Base-by-base conservation (phyloP, 2,888 invertebrate genomes). In the Drosophila prolongata region DNA sequence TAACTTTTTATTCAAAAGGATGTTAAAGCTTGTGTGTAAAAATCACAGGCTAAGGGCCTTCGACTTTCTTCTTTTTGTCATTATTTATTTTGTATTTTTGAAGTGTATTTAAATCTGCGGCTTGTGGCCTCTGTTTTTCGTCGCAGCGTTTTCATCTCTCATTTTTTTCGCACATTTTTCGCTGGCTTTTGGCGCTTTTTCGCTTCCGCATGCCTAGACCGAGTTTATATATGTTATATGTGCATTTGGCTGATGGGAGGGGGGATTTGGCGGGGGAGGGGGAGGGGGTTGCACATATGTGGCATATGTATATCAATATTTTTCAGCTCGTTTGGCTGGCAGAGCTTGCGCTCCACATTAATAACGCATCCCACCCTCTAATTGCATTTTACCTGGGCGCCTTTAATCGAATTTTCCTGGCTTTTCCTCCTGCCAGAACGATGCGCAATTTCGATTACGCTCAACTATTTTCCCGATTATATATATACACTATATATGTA, bases 351-450 rank as follows among this genome's bases (percentile, higher is more conserved):
- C 89, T 90, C 90, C 86, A 91, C 90, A 91, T 90, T 90, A 91
- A 90, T 91, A 91, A 91, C 90, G 91, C 91, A 91, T 91, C 70
- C 91, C 91, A 91, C 91, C 91, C 91, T 90, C 91, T 91, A 91
- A 91, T 91, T 91, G 91, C 90, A 85, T 89, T 91, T 90, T 65
- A 68, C 56, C 38, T 34, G 60, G 60, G 62, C 77, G 77, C 80
- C 78, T 84, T 71, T 85, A 82, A 85, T 85, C 86, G 84, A 86
- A 84, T 82, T 84, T 65, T 56, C 54, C 47, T 1, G n/a, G 16
- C 30, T 54, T 42, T 40, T 64, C 52, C 38, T 40, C 24, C 37
- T 27, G 24, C 62, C 55, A 34, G 77, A 74, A 76, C 80, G 90
- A 89, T 89, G 87, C 73, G 77, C 87, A 89, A 84, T 89, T 90